Conservation (phyloP, 2,888 invertebrate species). For the Macrophya annulata region DNA sequence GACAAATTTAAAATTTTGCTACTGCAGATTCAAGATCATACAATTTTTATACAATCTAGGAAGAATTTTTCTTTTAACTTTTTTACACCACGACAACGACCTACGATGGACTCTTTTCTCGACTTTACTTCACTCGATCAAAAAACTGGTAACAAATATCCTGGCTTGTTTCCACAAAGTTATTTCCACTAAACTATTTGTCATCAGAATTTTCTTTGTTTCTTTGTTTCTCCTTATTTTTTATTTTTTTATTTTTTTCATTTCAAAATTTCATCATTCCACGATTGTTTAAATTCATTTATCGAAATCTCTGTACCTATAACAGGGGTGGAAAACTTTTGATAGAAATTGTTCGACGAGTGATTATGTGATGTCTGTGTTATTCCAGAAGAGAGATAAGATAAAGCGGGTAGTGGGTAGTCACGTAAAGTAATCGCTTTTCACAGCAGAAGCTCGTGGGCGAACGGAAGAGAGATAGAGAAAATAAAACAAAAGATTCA, state of each 20-base stretch:
- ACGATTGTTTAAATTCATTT: background rate
- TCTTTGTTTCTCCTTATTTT: background rate
- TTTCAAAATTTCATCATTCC: background rate
- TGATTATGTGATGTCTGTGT: constrained; percentile 30
- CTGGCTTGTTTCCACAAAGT: constrained; percentile 8
- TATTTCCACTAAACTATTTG: background rate
- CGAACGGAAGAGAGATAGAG: background rate
- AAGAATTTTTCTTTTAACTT: background rate
- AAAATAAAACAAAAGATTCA: constrained; percentile 33
- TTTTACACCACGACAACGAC: background rate
- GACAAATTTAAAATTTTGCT: background rate
- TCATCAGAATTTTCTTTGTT: background rate
- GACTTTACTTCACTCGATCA: background rate
- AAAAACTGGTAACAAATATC: constrained; percentile 3
- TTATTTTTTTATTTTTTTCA: background rate
- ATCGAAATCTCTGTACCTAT: background rate
- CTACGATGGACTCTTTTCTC: background rate
- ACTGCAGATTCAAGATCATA: constrained; percentile 15
- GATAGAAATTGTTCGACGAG: constrained; percentile 25
- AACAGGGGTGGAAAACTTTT: background rate
- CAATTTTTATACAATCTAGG: background rate
- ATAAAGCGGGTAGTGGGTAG: constrained; percentile 4
- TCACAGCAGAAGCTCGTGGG: constrained; percentile 36
- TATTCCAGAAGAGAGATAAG: constrained; percentile 25
- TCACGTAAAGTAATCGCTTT: constrained; percentile 53